Evolutionary conservation across 2,113 vertebrate genomes (phyloP).

Genomic region (Carlito syrichta): DNA sequence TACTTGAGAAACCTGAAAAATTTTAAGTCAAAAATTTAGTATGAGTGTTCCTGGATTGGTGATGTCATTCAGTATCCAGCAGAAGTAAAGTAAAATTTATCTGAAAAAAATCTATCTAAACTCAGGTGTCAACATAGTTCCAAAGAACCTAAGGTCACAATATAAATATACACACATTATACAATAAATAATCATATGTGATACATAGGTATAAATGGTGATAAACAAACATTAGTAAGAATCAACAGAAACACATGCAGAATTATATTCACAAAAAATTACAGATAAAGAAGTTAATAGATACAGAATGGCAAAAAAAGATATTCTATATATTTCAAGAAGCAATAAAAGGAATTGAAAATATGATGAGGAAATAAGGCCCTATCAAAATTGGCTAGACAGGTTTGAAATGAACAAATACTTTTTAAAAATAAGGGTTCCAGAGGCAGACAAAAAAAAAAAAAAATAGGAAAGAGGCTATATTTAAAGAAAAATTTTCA

Average conservation of each 20-base stretch:
- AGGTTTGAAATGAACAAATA: neutral
- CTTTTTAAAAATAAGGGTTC: neutral
- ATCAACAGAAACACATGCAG: neutral
- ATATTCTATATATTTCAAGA: neutral
- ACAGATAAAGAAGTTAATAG: neutral
- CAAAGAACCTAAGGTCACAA: neutral
- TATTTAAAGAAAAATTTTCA: neutral
- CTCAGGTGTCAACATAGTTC: neutral
- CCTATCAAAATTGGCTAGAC: neutral
- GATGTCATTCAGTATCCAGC: neutral
- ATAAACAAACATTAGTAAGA: neutral
- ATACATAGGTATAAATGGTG: neutral
- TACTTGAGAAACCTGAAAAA: neutral
- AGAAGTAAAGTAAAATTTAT: neutral
- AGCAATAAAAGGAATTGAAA: neutral
- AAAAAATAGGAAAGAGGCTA: neutral
- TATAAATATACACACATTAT: neutral
- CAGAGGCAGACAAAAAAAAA: neutral
- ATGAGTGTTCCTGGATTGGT: neutral
- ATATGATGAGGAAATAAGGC: neutral
- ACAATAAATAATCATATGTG: neutral
- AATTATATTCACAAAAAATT: neutral
- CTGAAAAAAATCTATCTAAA: neutral
- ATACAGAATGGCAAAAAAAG: neutral
- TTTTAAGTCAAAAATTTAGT: neutral